A percentile compares a stretch with the other conserved stretches of the same genome.
phyloP scores from a whole-genome alignment of 1,140 invertebrate genomes.

The Leptinotarsa lineolata region DNA sequence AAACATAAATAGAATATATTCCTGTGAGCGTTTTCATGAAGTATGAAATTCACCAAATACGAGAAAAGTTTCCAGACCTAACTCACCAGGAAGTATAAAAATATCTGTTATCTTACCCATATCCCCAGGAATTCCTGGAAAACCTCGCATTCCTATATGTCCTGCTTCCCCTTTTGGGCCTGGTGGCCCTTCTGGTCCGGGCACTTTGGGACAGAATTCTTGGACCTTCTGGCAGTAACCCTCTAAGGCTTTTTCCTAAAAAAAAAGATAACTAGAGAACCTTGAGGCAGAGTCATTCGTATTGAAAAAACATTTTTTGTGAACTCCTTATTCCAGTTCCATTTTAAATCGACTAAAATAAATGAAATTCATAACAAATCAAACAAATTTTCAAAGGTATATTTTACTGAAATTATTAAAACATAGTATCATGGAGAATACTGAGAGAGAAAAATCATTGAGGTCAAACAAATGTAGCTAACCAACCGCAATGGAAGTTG shows the following conservation, averaged over 20 bases:
- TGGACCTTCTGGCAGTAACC: slow-evolving; percentile 53
- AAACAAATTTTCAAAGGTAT: too few species aligned
- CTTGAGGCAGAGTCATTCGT: neutral
- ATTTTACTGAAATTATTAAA: too few species aligned
- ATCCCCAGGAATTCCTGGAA: slow-evolving; percentile 64
- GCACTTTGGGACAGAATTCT: slow-evolving; percentile 74
- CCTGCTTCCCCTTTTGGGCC: slow-evolving; percentile 68
- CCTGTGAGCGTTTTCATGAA: too few species aligned
- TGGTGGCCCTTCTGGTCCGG: slow-evolving; percentile 67
- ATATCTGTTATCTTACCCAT: slow-evolving; percentile 50
- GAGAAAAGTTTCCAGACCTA: neutral
- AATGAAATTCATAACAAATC: too few species aligned
- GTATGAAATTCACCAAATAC: neutral
- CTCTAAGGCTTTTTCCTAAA: slow-evolving; percentile 47
- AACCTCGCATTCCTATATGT: slow-evolving; percentile 63
- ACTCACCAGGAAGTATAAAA: slow-evolving; percentile 9
- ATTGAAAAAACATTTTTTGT: too few species aligned
- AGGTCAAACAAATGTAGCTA: too few species aligned
- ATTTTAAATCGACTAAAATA: too few species aligned
- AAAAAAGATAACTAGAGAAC: neutral
- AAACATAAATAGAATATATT: neutral
- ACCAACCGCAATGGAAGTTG: too few species aligned
- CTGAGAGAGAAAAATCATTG: too few species aligned
- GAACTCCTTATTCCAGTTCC: too few species aligned
- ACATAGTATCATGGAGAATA: too few species aligned